phyloP scores from a whole-genome alignment of 2,113 vertebrate genomes.

The Calidris pygmaea region DNA sequence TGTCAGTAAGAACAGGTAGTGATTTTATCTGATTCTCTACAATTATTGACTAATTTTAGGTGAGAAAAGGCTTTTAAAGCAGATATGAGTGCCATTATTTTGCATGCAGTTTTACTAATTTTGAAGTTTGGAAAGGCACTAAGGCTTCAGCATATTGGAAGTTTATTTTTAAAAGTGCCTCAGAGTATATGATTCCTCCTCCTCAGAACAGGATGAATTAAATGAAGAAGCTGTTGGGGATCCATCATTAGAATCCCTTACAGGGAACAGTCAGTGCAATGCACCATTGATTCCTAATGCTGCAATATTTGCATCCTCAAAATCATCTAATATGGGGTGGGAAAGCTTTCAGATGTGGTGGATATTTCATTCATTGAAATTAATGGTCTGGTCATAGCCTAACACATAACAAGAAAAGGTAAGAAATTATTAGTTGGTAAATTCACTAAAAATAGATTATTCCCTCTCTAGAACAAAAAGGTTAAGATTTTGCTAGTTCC shows the following conservation, averaged over 20 bases:
- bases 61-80: background rate
- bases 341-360: background rate
- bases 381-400: background rate
- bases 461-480: background rate
- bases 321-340: background rate
- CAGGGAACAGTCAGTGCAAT: background rate
- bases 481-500: background rate
- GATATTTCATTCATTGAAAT: background rate
- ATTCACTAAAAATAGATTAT: background rate
- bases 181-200: background rate
- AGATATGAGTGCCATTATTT: background rate
- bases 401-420: background rate
- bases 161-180: conserved; percentile 34
- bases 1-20: background rate
- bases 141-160: background rate
- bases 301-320: background rate
- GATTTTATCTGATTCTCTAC: background rate
- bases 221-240: background rate
- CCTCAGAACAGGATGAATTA: conserved; percentile 30
- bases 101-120: background rate
- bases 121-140: background rate
- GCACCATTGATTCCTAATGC: background rate
- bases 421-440: background rate
- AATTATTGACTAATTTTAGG: conserved; percentile 53
- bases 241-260: background rate